A percentile compares a stretch with the other conserved stretches of the same genome.
Evolutionary conservation across 2,797 vertebrate genomes (phyloP).

Genomic region (Vultur gryphus): DNA sequence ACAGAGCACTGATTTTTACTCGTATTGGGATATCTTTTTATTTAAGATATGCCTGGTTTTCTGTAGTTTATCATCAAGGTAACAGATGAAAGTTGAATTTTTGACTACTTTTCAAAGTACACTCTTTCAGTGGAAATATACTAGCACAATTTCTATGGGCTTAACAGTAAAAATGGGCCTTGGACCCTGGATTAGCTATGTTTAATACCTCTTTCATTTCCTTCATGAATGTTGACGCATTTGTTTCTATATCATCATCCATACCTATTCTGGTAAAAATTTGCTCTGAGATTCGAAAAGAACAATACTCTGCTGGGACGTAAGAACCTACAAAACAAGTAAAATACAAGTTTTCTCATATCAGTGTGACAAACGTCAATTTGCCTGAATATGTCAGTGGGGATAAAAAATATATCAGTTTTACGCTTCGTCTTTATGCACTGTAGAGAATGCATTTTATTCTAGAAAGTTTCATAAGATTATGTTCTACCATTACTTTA

Average conservation of each 20-base stretch:
- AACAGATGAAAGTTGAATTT: background rate
- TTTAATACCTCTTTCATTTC: conserved; percentile 95
- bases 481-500: background rate
- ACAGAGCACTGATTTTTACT: background rate
- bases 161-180: background rate
- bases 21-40: background rate
- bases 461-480: background rate
- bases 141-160: background rate
- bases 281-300: conserved; percentile 90
- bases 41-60: background rate
- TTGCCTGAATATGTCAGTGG: background rate
- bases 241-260: conserved; percentile 98
- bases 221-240: conserved; percentile 95
- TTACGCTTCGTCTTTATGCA: background rate
- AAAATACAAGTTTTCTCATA: background rate
- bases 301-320: conserved; percentile 92
- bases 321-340: conserved; percentile 84
- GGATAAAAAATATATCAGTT: background rate
- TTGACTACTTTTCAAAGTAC: background rate
- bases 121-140: background rate
- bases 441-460: background rate
- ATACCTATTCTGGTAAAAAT: conserved; percentile 97
- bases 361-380: background rate
- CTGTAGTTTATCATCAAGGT: background rate
- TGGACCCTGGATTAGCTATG: background rate